These are phyloP conservation scores for Isurus oxyrinchus DNA, from an alignment of 2,113 vertebrate species.

Conservation along the genomic window DNA sequence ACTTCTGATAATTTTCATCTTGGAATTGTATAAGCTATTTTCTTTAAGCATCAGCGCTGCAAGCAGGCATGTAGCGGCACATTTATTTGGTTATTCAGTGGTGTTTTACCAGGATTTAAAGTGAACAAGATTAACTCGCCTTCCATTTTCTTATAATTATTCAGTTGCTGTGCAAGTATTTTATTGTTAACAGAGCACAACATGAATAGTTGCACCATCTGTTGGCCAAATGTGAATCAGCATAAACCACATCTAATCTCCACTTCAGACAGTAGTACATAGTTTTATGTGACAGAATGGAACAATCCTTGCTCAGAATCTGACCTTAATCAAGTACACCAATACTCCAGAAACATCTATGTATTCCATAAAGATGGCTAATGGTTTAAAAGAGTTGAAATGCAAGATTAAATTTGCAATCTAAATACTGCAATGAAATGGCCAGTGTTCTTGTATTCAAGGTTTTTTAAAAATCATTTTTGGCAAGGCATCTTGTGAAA, in stretches of 20 bases:
- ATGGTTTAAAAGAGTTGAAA: not conserved
- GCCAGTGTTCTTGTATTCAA: not conserved
- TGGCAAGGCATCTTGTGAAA: not conserved
- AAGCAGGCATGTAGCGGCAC: not conserved
- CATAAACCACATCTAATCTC: slow-evolving; percentile 50
- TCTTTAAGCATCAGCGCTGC: not conserved
- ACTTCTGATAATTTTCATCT: not conserved
- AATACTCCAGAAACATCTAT: slow-evolving; percentile 37
- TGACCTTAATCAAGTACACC: slow-evolving; percentile 47
- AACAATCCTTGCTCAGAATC: slow-evolving; percentile 43
- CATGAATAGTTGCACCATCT: slow-evolving; percentile 49
- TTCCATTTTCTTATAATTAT: slow-evolving; percentile 45
- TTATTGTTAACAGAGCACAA: slow-evolving; percentile 44
- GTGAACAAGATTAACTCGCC: slow-evolving; percentile 24
- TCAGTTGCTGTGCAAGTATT: slow-evolving; percentile 46
- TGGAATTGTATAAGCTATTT: not conserved
- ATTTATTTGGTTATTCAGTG: slow-evolving; percentile 46
- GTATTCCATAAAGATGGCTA: not conserved
- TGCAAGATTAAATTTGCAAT: not conserved
- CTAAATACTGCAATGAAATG: not conserved
- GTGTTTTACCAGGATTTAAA: slow-evolving; percentile 50
- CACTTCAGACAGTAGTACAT: slow-evolving; percentile 43
- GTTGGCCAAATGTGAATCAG: slow-evolving; percentile 54
- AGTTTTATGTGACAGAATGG: slow-evolving; percentile 43
- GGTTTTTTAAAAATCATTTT: not conserved